A percentile compares a stretch with the other conserved stretches of the same genome.
Evolutionary conservation across 2,888 invertebrate species (phyloP).

Genomic region (Dynastes hyllus): DNA sequence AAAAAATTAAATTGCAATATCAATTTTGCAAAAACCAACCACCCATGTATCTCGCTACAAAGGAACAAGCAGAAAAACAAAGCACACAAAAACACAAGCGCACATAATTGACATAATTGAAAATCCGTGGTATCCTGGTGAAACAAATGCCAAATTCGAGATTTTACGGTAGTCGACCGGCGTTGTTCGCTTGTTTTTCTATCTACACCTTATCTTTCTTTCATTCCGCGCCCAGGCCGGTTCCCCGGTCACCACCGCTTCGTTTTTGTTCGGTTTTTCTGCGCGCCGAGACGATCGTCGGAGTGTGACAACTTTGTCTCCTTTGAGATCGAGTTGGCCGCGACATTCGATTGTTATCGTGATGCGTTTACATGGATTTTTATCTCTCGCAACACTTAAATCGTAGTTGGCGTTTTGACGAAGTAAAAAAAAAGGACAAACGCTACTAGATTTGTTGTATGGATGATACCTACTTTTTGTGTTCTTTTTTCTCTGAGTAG

Average conservation of each 20-base stretch:
- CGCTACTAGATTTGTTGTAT: no score
- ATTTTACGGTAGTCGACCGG: constrained; percentile 35
- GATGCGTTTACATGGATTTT: constrained; percentile 25
- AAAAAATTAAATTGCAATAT: not conserved
- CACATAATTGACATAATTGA: constrained; percentile 23
- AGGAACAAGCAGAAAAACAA: not conserved
- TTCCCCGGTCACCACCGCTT: constrained; percentile 10
- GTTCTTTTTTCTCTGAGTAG: not conserved
- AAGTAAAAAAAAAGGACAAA: no score
- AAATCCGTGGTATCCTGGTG: constrained; percentile 7
- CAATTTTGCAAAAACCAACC: not conserved
- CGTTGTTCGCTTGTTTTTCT: not conserved
- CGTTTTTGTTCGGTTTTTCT: constrained; percentile 8
- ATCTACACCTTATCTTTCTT: no score
- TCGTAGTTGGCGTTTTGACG: not conserved
- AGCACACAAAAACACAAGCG: not conserved
- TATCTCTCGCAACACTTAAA: not conserved
- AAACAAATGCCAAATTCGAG: constrained; percentile 27
- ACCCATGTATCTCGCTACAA: not conserved
- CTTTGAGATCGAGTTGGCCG: constrained; percentile 10
- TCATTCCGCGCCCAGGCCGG: no score
- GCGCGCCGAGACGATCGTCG: constrained; percentile 12
- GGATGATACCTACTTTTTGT: no score
- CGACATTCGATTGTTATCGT: constrained; percentile 11
- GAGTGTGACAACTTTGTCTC: constrained; percentile 37